Evolutionary conservation across 2,113 vertebrate genomes (phyloP).

Genomic region (Forbesichthys papilliferus): DNA sequence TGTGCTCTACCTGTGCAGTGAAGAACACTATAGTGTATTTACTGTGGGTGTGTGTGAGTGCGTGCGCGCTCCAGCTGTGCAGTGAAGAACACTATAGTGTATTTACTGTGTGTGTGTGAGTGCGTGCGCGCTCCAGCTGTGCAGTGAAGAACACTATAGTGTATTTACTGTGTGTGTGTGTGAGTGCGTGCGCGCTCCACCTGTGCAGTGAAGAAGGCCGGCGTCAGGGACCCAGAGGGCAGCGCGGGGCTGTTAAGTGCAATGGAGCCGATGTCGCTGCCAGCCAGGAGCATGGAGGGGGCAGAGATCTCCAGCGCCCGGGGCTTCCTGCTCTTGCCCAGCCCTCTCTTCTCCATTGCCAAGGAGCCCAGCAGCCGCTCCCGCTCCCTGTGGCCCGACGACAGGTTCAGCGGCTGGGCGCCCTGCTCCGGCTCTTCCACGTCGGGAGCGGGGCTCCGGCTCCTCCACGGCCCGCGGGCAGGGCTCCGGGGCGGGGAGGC

Average conservation of each 20-base stretch:
- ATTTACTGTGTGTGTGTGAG: not conserved
- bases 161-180: slow-evolving; percentile 3
- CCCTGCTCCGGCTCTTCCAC: slow-evolving; percentile 77
- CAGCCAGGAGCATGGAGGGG: slow-evolving; percentile 86
- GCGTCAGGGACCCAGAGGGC: slow-evolving; percentile 91
- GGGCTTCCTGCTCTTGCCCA: slow-evolving; percentile 92
- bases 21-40: not conserved
- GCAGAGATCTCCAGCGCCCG: slow-evolving; percentile 92
- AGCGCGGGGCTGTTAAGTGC: slow-evolving; percentile 94
- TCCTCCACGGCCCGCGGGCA: slow-evolving; percentile 71
- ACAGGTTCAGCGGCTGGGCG: slow-evolving; percentile 92
- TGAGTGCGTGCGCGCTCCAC: slow-evolving; percentile 66
- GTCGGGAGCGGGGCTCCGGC: slow-evolving; percentile 80
- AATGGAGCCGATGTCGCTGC: slow-evolving; percentile 90
- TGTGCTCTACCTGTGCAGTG: not conserved
- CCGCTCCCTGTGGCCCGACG: slow-evolving; percentile 88
- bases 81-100: slow-evolving; percentile 80
- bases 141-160: too few species aligned
- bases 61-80: slow-evolving; percentile 82
- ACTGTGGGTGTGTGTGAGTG: slow-evolving; percentile 8
- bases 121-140: not conserved
- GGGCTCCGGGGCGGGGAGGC: slow-evolving; percentile 71
- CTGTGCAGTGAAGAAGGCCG: slow-evolving; percentile 95
- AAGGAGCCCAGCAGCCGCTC: slow-evolving; percentile 79
- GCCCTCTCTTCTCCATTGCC: slow-evolving; percentile 61